A percentile compares a stretch with the other conserved stretches of the same genome.
These are phyloP conservation scores for Pyrgilauda ruficollis DNA, from an alignment of 2,113 vertebrate genomes.

Conservation along the genomic window DNA sequence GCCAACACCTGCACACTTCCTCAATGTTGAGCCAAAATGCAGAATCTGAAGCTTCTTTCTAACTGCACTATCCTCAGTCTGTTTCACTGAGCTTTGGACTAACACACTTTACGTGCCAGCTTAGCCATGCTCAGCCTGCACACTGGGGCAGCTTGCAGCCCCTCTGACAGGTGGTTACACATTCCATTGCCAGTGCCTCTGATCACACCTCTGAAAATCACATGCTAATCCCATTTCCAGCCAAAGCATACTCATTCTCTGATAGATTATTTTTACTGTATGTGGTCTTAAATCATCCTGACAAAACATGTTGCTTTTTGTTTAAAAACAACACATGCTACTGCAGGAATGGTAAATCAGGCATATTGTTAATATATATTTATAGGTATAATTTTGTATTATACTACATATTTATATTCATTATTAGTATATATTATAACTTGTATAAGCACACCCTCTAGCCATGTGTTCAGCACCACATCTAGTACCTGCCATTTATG, in stretches of 20 bases:
- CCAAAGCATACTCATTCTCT: not conserved
- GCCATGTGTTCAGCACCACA: not conserved
- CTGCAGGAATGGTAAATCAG: not conserved
- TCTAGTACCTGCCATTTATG: not conserved
- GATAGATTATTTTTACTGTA: not conserved
- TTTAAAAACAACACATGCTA: not conserved
- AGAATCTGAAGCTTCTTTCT: not conserved
- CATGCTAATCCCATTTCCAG: not conserved
- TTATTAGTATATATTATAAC: not conserved
- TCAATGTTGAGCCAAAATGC: rapidly evolving
- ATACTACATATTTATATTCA: not conserved
- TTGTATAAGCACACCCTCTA: not conserved
- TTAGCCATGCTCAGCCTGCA: not conserved
- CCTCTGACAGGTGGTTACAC: not conserved
- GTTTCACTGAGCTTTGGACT: not conserved
- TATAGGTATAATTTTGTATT: not conserved
- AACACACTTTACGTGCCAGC: not conserved
- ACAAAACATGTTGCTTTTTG: not conserved
- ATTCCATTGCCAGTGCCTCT: not conserved
- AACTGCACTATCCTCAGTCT: not conserved
- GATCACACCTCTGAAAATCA: not conserved
- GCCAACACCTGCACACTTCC: not conserved
- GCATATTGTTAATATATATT: not conserved
- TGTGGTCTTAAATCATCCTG: not conserved
- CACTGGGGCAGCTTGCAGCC: not conserved